These are phyloP conservation scores for Zoanthus solanderi DNA, from an alignment of 92 coral and sea anemone species.

Conservation along the genomic window DNA sequence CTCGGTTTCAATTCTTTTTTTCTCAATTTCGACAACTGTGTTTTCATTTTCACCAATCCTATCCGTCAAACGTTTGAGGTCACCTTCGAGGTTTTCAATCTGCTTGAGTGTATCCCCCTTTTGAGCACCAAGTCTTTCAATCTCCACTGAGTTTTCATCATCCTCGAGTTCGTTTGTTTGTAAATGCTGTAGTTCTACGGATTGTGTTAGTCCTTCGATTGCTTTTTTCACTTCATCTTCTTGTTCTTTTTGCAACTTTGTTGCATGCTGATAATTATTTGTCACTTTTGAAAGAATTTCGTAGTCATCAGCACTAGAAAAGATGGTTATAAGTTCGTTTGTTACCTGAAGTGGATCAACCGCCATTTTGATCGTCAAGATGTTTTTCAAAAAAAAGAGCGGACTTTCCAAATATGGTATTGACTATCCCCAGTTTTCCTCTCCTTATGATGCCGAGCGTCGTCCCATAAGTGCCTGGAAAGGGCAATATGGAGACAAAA, in stretches of 20 bases:
- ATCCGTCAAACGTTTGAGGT: constrained; percentile 65
- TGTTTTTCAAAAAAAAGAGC: constrained; percentile 57
- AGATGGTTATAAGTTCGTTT: constrained; percentile 77
- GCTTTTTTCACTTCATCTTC: constrained; percentile 57
- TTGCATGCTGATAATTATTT: constrained; percentile 23
- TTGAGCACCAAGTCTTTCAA: constrained; percentile 66
- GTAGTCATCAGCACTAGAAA: constrained; percentile 87
- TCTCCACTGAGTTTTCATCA: constrained; percentile 34
- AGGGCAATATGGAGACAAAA: too few species aligned
- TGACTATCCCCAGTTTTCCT: constrained; percentile 7
- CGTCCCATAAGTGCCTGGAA: too few species aligned
- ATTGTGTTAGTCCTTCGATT: constrained; percentile 60
- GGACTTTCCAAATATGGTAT: constrained; percentile 49
- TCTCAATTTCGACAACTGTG: constrained; percentile 54
- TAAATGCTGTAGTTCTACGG: constrained; percentile 42
- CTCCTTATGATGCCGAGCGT: neutral
- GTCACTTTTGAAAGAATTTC: constrained; percentile 67
- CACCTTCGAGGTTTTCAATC: constrained; percentile 80
- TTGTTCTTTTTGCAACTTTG: constrained; percentile 46
- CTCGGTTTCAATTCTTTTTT: constrained; percentile 58
- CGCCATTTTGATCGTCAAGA: constrained; percentile 50
- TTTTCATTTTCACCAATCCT: constrained; percentile 65
- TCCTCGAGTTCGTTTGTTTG: constrained; percentile 36
- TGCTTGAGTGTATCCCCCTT: constrained; percentile 53
- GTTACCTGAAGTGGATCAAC: constrained; percentile 54